Evolutionary conservation across 2,113 vertebrate species (phyloP), one percentile per base, ranked within the genome.

Genomic region (Bubo bubo): DNA sequence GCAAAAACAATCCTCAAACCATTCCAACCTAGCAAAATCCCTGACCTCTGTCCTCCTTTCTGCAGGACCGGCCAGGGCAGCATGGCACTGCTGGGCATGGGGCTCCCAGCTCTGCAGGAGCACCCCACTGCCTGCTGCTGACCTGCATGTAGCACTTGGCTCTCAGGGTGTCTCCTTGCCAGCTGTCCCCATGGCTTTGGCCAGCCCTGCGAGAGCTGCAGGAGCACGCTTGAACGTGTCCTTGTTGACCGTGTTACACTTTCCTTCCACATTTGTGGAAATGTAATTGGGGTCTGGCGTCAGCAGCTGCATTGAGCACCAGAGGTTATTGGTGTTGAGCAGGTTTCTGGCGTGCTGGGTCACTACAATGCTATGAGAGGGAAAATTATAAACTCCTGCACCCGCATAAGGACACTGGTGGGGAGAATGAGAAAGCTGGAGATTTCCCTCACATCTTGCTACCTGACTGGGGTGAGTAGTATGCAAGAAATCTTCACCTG

Each of bases 41-140:
- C 34, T 41, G 43, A 32, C 7, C 18, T 64, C 30, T 6, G 3
- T 41, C 14, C 45, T 37, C 4, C 8, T 14, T 72, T 43, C 72
- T 32, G 41, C 9, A 8, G 30, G 27, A 37, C 45, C 2, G 1
- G 19, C 13, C 50, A 21, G 11, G 14, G 16, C 5, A 4, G 28
- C 1, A 4, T 3, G 10, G 27, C 3, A 1, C 32, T 34, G 43
- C 55, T 50, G 35, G n/a, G 15, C 23, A 18, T 0, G 20, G 58
- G 9, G 32, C 32, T 93, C 5, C 50, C 21, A 21, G 12, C 39
- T 60, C 59, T 20, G 34, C 30, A 27, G 53, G 26, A 73, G 22
- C 52, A 21, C 18, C 39, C n/a, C 0, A 1, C 12, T 14, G 7
- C 1, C 1, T 5, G 16, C n/a, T 56, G n/a, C 73, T 67, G 37